Evolutionary conservation across 64 coral and sea anemone genomes (phyloP), one percentile per base, ranked within the genome.

Genomic region (Montipora sp.): DNA sequence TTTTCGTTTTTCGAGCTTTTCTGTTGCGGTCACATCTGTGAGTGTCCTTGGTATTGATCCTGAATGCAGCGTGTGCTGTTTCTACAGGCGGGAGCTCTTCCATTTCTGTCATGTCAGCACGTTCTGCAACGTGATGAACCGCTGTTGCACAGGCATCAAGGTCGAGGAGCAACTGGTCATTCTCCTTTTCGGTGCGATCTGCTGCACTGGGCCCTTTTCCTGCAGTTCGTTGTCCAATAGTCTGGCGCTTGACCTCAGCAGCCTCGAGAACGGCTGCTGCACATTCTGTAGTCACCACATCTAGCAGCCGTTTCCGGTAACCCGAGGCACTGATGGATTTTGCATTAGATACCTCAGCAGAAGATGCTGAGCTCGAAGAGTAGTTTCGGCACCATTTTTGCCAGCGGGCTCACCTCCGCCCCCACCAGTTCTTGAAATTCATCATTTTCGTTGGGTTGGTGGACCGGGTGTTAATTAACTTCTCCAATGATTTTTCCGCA

Each of bases 371-470:
- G 50, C 22, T 75, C 18, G 61, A 63, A 47, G 76, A 80, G 48
- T 88, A 76, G 11, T 5, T 53, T 27, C 22, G 22, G 48, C 74
- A 88, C 50, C 87, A 89, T 27, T 53, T 71, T 59, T 84, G 81
- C 83, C 58, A 93, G 47, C 18, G 23, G 10, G 74, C 18, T 86
- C 50, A 2, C 7, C 24, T 23, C 36, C 77, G 22, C 92, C 92
- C 88, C 92, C 92, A 93, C 61, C 84, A 80, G 7, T 20, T 51
- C 51, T 82, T 94, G 48, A 94, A 89, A 75, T 69, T 80, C 12
- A 19, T 88, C 92, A 81, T 94, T 81, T 94, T 94, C 50, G 11
- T 55, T 15, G 43, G 23, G 57, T 92, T 86, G 20, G 90, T 92
- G 43, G 82, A 77, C 59, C 19, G 15, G 2, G 47, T 93, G 43